These are phyloP conservation scores for Junco hyemalis DNA, from an alignment of 2,113 vertebrate genomes.

Conservation along the genomic window DNA sequence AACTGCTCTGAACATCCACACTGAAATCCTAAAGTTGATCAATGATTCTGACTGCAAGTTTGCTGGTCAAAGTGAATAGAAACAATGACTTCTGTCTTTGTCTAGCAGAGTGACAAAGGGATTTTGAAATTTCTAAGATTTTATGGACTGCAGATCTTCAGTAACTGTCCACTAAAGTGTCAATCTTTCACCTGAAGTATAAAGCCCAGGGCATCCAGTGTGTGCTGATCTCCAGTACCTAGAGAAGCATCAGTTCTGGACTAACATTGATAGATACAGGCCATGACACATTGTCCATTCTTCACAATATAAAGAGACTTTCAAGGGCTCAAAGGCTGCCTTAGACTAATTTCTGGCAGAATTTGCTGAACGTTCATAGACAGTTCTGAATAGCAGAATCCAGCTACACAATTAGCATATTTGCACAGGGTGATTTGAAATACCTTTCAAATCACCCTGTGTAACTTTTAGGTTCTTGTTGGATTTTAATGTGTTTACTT, in stretches of 20 bases:
- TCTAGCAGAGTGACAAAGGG: background rate
- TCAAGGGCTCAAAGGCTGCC: background rate
- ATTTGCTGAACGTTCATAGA: background rate
- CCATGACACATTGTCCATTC: background rate
- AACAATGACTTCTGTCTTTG: background rate
- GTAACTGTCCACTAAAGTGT: background rate
- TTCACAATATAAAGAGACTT: background rate
- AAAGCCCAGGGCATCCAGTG: background rate
- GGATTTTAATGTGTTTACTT: background rate
- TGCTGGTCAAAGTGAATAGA: background rate
- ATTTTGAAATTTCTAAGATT: background rate
- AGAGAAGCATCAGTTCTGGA: background rate
- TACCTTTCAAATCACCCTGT: background rate
- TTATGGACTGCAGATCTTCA: background rate
- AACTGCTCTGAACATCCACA: background rate
- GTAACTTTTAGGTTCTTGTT: background rate
- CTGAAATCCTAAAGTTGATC: background rate
- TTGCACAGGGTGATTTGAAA: background rate
- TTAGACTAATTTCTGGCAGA: background rate
- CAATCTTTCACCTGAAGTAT: background rate
- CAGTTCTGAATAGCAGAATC: background rate
- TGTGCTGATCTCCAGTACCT: background rate
- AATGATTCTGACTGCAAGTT: background rate
- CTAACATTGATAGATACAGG: fast-evolving
- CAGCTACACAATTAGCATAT: background rate